These are phyloP conservation scores for Melanogrammus aeglefinus DNA, from an alignment of 2,797 vertebrate genomes.

Conservation along the genomic window DNA sequence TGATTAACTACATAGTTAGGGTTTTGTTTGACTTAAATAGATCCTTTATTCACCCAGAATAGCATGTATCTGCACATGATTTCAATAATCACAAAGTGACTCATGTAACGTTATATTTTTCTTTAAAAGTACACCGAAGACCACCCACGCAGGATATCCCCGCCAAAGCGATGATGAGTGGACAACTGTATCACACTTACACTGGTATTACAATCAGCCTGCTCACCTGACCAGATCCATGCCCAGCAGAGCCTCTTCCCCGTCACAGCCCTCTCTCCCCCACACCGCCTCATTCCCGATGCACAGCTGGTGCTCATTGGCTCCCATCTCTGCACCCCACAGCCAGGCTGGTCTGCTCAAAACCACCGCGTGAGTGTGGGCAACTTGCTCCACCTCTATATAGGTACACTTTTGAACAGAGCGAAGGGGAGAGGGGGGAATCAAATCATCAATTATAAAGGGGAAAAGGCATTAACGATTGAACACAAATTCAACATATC, in stretches of 20 bases:
- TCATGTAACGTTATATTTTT: background rate
- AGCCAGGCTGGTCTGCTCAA: constrained; percentile 95
- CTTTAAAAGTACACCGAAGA: no score
- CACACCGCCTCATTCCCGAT: constrained; percentile 98
- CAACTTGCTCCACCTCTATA: constrained; percentile 82
- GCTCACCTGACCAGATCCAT: constrained; percentile 96
- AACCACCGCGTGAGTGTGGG: constrained; percentile 82
- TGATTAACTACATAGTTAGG: background rate
- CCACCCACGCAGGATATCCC: background rate
- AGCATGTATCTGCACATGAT: no score
- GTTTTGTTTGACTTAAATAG: background rate
- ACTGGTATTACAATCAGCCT: background rate
- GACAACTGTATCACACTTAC: background rate
- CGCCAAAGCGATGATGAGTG: background rate
- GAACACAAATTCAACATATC: background rate
- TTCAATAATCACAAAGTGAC: background rate
- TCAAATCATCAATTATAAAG: constrained; percentile 15
- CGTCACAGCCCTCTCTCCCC: constrained; percentile 81
- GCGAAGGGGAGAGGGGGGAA: constrained; percentile 14
- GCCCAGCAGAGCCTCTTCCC: constrained; percentile 86
- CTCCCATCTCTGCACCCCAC: constrained; percentile 98
- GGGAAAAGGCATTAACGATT: background rate
- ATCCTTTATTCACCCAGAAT: background rate
- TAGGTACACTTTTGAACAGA: constrained; percentile 85
- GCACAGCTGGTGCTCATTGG: constrained; percentile 93